phyloP scores from a whole-genome alignment of 2,113 vertebrate genomes.

The Embiotoca jacksoni region DNA sequence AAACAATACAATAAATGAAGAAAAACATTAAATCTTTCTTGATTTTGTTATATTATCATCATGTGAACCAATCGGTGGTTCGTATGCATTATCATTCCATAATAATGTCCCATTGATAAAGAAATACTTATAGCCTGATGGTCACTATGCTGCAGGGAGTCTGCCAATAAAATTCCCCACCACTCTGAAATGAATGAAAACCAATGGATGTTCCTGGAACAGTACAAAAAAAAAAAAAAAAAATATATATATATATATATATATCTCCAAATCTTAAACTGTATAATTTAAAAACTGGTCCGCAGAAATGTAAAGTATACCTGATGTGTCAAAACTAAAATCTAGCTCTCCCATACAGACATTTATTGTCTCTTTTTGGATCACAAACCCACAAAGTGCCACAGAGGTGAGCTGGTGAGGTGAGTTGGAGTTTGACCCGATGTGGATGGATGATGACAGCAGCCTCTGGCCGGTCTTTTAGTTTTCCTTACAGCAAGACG shows the following conservation, averaged over 20 bases:
- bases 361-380: constrained; percentile 4
- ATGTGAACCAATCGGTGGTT: too few relatives aligned
- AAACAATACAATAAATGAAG: too few relatives aligned
- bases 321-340: neutral
- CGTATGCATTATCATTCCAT: too few relatives aligned
- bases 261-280: neutral
- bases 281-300: neutral
- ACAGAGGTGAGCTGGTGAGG: neutral
- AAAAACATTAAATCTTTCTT: too few relatives aligned
- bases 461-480: constrained; percentile 6
- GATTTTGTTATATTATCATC: too few relatives aligned
- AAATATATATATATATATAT: too few relatives aligned
- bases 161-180: neutral
- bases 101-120: neutral
- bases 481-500: constrained; percentile 19
- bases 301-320: neutral
- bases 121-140: neutral
- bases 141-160: neutral
- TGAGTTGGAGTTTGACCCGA: constrained; percentile 9
- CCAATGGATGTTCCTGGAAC: neutral
- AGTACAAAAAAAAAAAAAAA: too few relatives aligned
- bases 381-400: neutral
- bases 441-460: constrained; percentile 34
- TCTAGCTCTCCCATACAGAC: neutral
- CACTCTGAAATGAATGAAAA: neutral